Percentiles rank a stretch among this genome's conserved stretches.
These are phyloP conservation scores for Syngnathus typhle DNA, from an alignment of 2,113 vertebrate genomes.

Conservation along the genomic window DNA sequence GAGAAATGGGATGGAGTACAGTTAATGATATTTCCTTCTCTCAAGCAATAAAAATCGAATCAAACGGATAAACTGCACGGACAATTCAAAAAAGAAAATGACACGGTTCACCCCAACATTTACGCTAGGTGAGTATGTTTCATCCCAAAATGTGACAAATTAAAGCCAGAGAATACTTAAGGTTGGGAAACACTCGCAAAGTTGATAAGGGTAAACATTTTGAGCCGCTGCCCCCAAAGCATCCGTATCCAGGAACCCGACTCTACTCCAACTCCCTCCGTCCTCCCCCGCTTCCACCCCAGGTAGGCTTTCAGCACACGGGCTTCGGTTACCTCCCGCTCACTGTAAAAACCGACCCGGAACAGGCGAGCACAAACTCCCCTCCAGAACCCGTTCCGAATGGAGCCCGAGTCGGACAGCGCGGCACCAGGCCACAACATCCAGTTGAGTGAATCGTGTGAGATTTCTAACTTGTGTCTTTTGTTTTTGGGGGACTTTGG, in stretches of 20 bases:
- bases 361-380: slow-evolving; percentile 57
- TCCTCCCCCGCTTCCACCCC: slow-evolving; percentile 16
- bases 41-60: neutral
- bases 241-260: slow-evolving; percentile 61
- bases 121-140: no score
- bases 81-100: no score
- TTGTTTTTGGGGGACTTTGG: neutral
- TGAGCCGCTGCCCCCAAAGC: neutral
- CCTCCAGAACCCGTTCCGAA: slow-evolving; percentile 47
- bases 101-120: neutral
- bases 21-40: neutral
- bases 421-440: slow-evolving; percentile 63
- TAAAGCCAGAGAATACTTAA: neutral
- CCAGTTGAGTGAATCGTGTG: slow-evolving; percentile 71
- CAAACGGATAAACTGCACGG: neutral
- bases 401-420: slow-evolving; percentile 70
- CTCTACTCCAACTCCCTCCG: slow-evolving; percentile 30
- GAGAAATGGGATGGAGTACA: neutral
- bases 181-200: neutral
- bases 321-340: slow-evolving; percentile 69
- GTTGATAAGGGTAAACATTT: neutral
- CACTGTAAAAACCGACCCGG: slow-evolving; percentile 67
- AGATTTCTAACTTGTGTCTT: neutral
- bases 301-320: slow-evolving; percentile 67
- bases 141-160: neutral